These are phyloP conservation scores for Thereva nobilitata DNA, from an alignment of 2,888 invertebrate genomes.

Conservation along the genomic window DNA sequence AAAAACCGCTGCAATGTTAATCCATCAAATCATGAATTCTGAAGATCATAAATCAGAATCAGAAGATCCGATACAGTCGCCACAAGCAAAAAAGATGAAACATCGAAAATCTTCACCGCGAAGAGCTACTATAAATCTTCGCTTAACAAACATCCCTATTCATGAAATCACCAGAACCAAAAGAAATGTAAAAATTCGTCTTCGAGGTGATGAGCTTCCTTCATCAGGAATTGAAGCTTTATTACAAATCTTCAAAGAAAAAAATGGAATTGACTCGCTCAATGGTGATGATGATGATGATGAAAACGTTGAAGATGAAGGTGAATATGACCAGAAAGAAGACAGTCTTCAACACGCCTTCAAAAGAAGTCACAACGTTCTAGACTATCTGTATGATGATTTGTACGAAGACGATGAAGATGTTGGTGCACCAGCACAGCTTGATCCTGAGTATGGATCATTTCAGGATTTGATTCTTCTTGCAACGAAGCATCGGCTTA, in stretches of 20 bases:
- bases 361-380: background rate
- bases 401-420: slow-evolving; percentile 4
- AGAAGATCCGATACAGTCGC: background rate
- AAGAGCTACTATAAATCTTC: slow-evolving; percentile 14
- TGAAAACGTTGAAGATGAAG: slow-evolving; percentile 13
- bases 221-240: slow-evolving; percentile 6
- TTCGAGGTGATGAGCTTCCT: slow-evolving; percentile 4
- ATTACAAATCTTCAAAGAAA: slow-evolving; percentile 7
- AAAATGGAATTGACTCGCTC: background rate
- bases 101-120: background rate
- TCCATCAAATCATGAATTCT: slow-evolving; percentile 30
- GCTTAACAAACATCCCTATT: slow-evolving; percentile 22
- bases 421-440: background rate
- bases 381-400: slow-evolving; percentile 18
- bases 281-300: slow-evolving; percentile 3
- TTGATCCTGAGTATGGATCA: slow-evolving; percentile 10
- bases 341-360: background rate
- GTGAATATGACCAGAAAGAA: slow-evolving; percentile 2
- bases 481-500: slow-evolving; percentile 10
- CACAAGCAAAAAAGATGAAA: too few species aligned
- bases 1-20: slow-evolving; percentile 39
- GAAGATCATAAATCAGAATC: background rate
- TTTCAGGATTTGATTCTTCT: slow-evolving; percentile 26
- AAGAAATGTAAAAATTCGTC: slow-evolving; percentile 15
- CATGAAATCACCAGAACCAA: slow-evolving; percentile 11